Base-by-base conservation (phyloP, 2,113 vertebrate species). In the Chelonoidis abingdonii region DNA sequence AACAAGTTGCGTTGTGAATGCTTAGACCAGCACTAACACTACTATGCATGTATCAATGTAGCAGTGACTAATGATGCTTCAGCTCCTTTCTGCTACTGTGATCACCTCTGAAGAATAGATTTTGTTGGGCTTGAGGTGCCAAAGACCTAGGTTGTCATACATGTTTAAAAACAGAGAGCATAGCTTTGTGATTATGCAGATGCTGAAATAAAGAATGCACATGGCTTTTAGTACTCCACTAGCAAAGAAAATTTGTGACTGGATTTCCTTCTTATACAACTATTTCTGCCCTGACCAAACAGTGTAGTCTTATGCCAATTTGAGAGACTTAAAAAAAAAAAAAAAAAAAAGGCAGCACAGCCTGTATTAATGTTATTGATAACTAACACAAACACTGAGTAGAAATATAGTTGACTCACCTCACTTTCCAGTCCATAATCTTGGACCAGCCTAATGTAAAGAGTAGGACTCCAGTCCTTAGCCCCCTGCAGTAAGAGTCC, bases 351-450 rank as follows among this genome's bases (percentile, higher is more conserved):
- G 4, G 41, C 41, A 41, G 41, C 41, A 41, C 41, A 41, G 41
- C 41, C 41, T 41, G 41, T 41, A 41, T 41, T 41, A 41, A 41
- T 41, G 41, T 47, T 82, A 72, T 84, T 65, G 24, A 62, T 35
- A 84, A 65, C 29, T 35, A 75, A 29, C 44, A 72, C 86, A 50
- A 47, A 41, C 10, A 90, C 50, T 2, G 17, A 62, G 35, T 56
- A 89, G 17, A 47, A 84, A 49, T 41, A 84, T 3, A 8, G 92
- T 31, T 1, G 0, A 53, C 97, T 44, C 85, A 99, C 99, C 99
- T 99, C 99, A 2, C 98, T 99, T 94, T 99, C 99, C 81, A 99
- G 98, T 1, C 99, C 99, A 1, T 99, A 99, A 98, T 99, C 99
- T 88, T 99, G 99, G 82, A 99, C 99, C 97, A 99, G 97, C 29